phyloP scores from a whole-genome alignment of 37 sponge, comb jelly and placozoan genomes.

The Sycon ciliatum region DNA sequence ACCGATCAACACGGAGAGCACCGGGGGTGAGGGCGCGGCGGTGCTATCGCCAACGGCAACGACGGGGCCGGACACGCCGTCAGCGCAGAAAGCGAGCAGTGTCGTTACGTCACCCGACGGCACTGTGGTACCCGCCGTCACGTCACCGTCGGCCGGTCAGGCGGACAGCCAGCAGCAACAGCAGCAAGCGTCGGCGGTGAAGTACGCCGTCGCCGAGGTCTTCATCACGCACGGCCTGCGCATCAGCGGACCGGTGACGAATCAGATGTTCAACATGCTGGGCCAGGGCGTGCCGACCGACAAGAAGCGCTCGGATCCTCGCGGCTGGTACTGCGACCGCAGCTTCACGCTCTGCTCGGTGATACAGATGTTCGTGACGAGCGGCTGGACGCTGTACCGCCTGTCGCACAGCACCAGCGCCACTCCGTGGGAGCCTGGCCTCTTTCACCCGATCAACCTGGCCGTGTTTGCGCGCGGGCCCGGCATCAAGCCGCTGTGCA shows the following conservation, averaged over 20 bases:
- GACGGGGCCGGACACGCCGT: too few species aligned
- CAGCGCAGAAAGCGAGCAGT: conserved; percentile 18
- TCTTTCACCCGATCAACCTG: conserved; percentile 32
- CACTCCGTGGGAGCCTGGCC: conserved; percentile 13
- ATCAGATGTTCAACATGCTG: conserved; percentile 41
- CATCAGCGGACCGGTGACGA: conserved; percentile 52
- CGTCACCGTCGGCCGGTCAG: conserved; percentile 14
- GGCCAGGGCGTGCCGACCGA: conserved; percentile 33
- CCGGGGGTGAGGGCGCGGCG: too few species aligned
- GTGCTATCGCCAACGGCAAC: too few species aligned
- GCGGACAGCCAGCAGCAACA: not conserved
- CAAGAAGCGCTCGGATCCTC: conserved; percentile 45
- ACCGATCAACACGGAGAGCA: too few species aligned
- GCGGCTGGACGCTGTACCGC: conserved; percentile 48
- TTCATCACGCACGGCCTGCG: conserved; percentile 52
- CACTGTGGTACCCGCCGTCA: too few species aligned
- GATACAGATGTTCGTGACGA: conserved; percentile 44
- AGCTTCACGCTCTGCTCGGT: conserved; percentile 33
- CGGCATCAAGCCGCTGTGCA: too few species aligned
- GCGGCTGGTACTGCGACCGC: conserved; percentile 64
- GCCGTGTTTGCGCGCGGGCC: conserved; percentile 54
- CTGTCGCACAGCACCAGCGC: conserved; percentile 45
- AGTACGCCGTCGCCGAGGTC: conserved; percentile 58
- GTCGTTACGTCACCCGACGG: too few species aligned
- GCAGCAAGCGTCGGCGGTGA: too few species aligned